These are phyloP conservation scores for Chymomyza caudatula DNA, from an alignment of 2,888 invertebrate genomes.

Conservation along the genomic window DNA sequence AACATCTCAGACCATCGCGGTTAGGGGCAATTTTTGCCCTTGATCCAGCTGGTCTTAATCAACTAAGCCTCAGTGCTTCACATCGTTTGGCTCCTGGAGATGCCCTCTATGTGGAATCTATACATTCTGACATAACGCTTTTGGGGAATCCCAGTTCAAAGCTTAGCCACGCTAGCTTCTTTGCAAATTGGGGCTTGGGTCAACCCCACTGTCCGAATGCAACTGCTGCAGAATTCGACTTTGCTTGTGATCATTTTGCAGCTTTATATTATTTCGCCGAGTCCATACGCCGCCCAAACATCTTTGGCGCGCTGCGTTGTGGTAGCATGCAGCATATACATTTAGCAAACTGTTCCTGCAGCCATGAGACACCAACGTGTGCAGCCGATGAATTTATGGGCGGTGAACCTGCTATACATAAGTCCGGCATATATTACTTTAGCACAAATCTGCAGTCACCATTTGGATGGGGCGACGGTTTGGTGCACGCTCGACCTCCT, in stretches of 20 bases:
- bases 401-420: slow-evolving; percentile 72
- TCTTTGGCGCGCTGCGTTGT: slow-evolving; percentile 67
- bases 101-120: slow-evolving; percentile 76
- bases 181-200: slow-evolving; percentile 75
- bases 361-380: slow-evolving; percentile 31
- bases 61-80: slow-evolving; percentile 49
- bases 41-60: slow-evolving; percentile 76
- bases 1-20: slow-evolving; percentile 43
- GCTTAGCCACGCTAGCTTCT: slow-evolving; percentile 76
- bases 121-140: slow-evolving; percentile 73
- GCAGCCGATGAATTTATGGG: slow-evolving; percentile 66
- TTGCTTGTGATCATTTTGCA: slow-evolving; percentile 71
- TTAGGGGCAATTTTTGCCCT: slow-evolving; percentile 74
- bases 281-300: slow-evolving; percentile 60
- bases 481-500: slow-evolving; percentile 56
- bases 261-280: slow-evolving; percentile 73
- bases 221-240: slow-evolving; percentile 70
- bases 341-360: slow-evolving; percentile 50
- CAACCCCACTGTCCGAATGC: slow-evolving; percentile 77
- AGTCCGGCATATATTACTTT: slow-evolving; percentile 69
- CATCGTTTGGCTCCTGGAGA: slow-evolving; percentile 72
- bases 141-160: slow-evolving; percentile 72
- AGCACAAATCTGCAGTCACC: slow-evolving; percentile 59
- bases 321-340: slow-evolving; percentile 29
- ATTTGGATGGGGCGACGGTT: slow-evolving; percentile 56